phyloP scores from a whole-genome alignment of 2,113 vertebrate genomes.

The Austrofundulus limnaeus region DNA sequence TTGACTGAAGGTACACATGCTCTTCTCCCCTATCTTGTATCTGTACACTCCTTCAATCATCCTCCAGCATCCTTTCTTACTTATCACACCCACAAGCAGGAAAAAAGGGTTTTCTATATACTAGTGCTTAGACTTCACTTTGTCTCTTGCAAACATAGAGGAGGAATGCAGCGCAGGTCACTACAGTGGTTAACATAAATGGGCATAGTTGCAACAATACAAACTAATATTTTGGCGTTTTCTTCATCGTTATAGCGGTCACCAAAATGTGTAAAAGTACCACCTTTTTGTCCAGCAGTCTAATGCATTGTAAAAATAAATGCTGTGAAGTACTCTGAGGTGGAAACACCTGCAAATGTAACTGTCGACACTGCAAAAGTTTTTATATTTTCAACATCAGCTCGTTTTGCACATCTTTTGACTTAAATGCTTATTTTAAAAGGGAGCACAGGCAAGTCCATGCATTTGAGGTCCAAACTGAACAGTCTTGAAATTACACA shows the following conservation, averaged over 20 bases:
- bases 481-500: too few relatives aligned
- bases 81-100: slow-evolving; percentile 30
- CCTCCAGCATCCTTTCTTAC: slow-evolving; percentile 42
- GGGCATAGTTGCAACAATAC: not conserved
- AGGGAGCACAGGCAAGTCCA: too few relatives aligned
- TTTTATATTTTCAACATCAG: too few relatives aligned
- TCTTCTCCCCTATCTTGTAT: slow-evolving; percentile 61
- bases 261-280: not conserved
- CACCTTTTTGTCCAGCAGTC: not conserved
- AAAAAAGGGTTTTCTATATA: slow-evolving; percentile 17
- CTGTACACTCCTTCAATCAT: slow-evolving; percentile 51
- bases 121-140: slow-evolving; percentile 29
- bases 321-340: too few relatives aligned
- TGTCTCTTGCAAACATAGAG: slow-evolving; percentile 30
- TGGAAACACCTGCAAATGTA: too few relatives aligned
- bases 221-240: not conserved
- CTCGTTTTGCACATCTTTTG: too few relatives aligned
- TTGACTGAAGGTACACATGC: slow-evolving; percentile 71
- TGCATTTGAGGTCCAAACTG: too few relatives aligned
- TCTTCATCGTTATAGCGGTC: not conserved
- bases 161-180: not conserved
- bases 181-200: not conserved
- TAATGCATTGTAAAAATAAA: too few relatives aligned
- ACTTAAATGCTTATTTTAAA: too few relatives aligned
- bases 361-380: too few relatives aligned